Base-by-base conservation (phyloP, 92 coral and sea anemone species). In the Zoanthus solanderi region DNA sequence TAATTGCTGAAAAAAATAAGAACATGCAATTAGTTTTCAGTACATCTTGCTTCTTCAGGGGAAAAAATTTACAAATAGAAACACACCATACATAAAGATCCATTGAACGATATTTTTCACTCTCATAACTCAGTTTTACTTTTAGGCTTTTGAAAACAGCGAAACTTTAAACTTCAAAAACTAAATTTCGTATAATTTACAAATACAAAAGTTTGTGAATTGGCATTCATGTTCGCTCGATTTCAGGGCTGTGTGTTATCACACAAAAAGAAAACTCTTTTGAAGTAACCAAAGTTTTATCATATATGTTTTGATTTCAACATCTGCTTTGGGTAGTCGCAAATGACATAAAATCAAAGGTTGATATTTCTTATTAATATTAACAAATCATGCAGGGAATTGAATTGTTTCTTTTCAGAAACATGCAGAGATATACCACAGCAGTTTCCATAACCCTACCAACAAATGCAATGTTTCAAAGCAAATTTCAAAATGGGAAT, bases 261-360 rank as follows among this genome's bases (percentile, higher is more conserved):
- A n/a, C 12, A 50, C 9, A 50, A 58, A 14, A 13, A 18, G 65
- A 63, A n/a, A 16, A 8, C 17, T 28, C 1, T 63, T 63, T n/a
- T 63, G 32, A 63, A 63, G 17, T 63, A 7, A 16, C 32, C 52
- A 28, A 46, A 81, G 31, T 81, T 32, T 81, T 66, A 42, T 81
- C 75, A 60, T 63, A 4, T 15, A 11, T 42, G 75, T 81, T 23
- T 65, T 28, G 85, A 46, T 18, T 81, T 37, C 66, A 66, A 66
- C 85, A 81, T 80, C 85, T 81, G 85, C 52, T 81, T 63, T 66
- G 57, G 9, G 17, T 66, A 23, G 85, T 81, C 17, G 37, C 46
- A 65, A 13, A 50, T 34, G 45, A 1, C 75, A 69, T 2, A 47
- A 16, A 81, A 7, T 57, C 42, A 44, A 28, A 31, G 56, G 12